These are phyloP conservation scores for Ibidorhyncha struthersii DNA, from an alignment of 2,113 vertebrate genomes.

Conservation along the genomic window DNA sequence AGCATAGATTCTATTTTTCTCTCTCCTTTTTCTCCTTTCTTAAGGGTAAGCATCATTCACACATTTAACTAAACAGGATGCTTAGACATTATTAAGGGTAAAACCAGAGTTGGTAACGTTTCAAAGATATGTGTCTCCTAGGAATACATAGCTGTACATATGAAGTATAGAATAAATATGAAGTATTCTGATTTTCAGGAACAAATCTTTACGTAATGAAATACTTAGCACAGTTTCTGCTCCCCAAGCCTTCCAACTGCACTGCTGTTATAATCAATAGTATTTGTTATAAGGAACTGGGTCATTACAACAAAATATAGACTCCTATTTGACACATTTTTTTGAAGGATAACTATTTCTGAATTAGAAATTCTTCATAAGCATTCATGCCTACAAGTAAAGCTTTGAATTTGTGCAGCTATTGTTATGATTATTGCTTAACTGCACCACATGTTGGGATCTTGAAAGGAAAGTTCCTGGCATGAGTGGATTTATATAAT, in stretches of 20 bases:
- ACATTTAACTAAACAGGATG: not conserved
- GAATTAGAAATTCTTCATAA: not conserved
- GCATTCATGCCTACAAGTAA: not conserved
- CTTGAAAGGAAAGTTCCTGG: not conserved
- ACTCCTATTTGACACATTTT: not conserved
- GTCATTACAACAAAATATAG: not conserved
- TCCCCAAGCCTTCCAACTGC: not conserved
- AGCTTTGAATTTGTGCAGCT: not conserved
- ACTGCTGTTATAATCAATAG: not conserved
- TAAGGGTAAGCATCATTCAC: not conserved
- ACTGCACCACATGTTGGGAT: not conserved
- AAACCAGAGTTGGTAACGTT: not conserved
- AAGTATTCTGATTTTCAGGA: not conserved
- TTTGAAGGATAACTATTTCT: not conserved
- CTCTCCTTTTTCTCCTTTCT: not conserved
- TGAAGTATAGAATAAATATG: not conserved
- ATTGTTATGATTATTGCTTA: not conserved
- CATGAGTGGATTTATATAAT: not conserved
- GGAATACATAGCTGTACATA: not conserved
- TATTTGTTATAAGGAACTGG: not conserved
- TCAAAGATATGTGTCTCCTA: not conserved
- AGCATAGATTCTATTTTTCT: not conserved
- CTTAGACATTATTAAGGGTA: not conserved
- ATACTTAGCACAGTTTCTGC: not conserved
- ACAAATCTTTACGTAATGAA: not conserved